A percentile compares a stretch with the other conserved stretches of the same genome.
phyloP scores from a whole-genome alignment of 2,113 vertebrate genomes.

The Phalacrocorax brasilianus region DNA sequence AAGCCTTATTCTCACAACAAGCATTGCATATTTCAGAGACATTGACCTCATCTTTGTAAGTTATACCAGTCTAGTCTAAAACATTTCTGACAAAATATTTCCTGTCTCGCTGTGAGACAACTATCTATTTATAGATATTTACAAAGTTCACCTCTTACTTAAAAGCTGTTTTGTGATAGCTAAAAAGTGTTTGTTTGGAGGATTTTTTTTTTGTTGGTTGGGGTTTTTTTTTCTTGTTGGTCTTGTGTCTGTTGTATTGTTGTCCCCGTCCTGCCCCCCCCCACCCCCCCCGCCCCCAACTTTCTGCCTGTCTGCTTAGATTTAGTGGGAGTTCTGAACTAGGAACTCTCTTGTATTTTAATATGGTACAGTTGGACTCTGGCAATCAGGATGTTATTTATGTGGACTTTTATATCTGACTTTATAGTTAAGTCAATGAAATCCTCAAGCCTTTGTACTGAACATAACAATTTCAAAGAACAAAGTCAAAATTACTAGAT shows the following conservation, averaged over 20 bases:
- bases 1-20: not conserved
- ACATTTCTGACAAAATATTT: not conserved
- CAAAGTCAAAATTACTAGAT: not conserved
- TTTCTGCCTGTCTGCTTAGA: not conserved
- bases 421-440: not conserved
- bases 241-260: not conserved
- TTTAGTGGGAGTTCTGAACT: not conserved
- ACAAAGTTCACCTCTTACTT: not conserved
- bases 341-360: not conserved
- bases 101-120: not conserved
- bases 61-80: not conserved
- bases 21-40: not conserved
- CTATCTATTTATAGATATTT: not conserved
- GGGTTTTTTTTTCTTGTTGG: not conserved
- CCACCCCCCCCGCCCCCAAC: accelerated
- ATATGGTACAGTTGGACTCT: not conserved
- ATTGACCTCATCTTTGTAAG: not conserved
- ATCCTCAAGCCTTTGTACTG: not conserved
- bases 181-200: not conserved
- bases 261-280: too few species aligned
- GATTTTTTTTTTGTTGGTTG: too few species aligned
- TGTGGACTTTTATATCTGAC: not conserved
- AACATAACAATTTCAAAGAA: not conserved
- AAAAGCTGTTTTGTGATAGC: not conserved
- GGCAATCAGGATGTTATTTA: not conserved